Evolutionary conservation across 2,113 vertebrate genomes (phyloP).

Genomic region (Chaetodon auriga): DNA sequence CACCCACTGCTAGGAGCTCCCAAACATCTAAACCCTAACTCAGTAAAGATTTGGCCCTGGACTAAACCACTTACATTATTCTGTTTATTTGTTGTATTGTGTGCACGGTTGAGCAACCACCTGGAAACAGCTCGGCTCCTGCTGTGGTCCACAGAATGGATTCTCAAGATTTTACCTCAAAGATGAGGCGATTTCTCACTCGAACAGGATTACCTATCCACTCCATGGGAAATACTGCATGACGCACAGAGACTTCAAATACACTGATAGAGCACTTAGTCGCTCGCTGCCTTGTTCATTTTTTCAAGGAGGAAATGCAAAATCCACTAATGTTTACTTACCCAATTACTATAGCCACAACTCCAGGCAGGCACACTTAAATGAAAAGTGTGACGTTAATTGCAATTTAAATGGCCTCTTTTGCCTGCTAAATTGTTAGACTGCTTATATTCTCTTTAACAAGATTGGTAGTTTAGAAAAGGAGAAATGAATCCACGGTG

Average conservation of each 20-base stretch:
- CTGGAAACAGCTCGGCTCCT: background rate
- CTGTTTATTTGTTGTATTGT: slow-evolving; percentile 18
- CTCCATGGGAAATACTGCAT: slow-evolving; percentile 15
- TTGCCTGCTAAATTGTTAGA: slow-evolving; percentile 59
- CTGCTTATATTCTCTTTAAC: slow-evolving; percentile 67
- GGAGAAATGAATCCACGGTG: slow-evolving; percentile 50
- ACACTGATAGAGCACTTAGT: slow-evolving; percentile 30
- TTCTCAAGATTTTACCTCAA: slow-evolving; percentile 45
- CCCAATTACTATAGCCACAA: slow-evolving; percentile 59
- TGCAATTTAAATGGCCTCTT: slow-evolving; percentile 65
- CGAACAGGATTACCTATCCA: slow-evolving; percentile 30
- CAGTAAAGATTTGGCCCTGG: slow-evolving; percentile 14
- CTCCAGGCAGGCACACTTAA: slow-evolving; percentile 50
- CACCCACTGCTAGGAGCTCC: slow-evolving; percentile 1
- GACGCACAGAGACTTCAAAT: slow-evolving; percentile 25
- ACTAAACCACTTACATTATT: slow-evolving; percentile 13
- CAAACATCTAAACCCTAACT: slow-evolving; percentile 20
- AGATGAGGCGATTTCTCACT: slow-evolving; percentile 43
- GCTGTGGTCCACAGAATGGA: slow-evolving; percentile 36
- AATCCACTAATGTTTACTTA: slow-evolving; percentile 61
- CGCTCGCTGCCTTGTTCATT: slow-evolving; percentile 22
- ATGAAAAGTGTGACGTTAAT: slow-evolving; percentile 68
- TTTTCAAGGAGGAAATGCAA: slow-evolving; percentile 32
- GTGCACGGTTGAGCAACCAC: slow-evolving; percentile 18
- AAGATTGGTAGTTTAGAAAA: slow-evolving; percentile 59